Base-by-base conservation (phyloP, 1,140 invertebrate species). In the Drosophila punjabiensis region DNA sequence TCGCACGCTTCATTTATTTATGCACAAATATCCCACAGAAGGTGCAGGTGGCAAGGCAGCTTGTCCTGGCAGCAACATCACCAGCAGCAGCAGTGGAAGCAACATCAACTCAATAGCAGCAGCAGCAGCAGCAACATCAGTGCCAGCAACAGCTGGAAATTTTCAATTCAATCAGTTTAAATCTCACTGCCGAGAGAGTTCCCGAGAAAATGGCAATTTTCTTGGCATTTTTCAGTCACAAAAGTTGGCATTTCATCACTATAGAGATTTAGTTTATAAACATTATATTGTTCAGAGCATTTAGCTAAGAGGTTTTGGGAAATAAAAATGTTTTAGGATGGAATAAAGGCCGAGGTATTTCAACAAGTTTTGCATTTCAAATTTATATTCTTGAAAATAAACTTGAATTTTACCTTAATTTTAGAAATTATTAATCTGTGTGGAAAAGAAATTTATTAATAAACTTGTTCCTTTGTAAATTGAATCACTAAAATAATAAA, bases 131-230 rank as follows among this genome's bases (percentile, higher is more conserved):
- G 53, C 39, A 71, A n/a, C 59, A 61, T 33, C 35, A 41, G 20
- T n/a, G 43, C 13, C 59, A 67, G 78, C 68, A 80, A 81, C 71
- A 83, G 84, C 83, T 78, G 76, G 76, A 66, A 69, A 77, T 77
- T 68, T 80, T 83, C 79, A 87, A 88, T 88, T 83, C 64, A 78
- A 88, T 88, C 76, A 83, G 77, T 81, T 81, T 83, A 82, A 88
- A 53, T 75, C 69, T 79, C 58, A 9, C 45, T 45, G 35, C 48
- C 30, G 39, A 39, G 20, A 39, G 20, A 43, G 65, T 33, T 24
- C 33, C 37, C 64, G 1, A 14, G 39, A 43, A 64, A 67, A 50
- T 11, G 48, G 20, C 11, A 18, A 45, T 66, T 74, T 70, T 60
- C 28, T 30, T 7, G 18, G 28, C 6, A 28, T 68, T 68, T 64